phyloP scores from a whole-genome alignment of 2,888 invertebrate genomes.

The Drosophila quinaria region DNA sequence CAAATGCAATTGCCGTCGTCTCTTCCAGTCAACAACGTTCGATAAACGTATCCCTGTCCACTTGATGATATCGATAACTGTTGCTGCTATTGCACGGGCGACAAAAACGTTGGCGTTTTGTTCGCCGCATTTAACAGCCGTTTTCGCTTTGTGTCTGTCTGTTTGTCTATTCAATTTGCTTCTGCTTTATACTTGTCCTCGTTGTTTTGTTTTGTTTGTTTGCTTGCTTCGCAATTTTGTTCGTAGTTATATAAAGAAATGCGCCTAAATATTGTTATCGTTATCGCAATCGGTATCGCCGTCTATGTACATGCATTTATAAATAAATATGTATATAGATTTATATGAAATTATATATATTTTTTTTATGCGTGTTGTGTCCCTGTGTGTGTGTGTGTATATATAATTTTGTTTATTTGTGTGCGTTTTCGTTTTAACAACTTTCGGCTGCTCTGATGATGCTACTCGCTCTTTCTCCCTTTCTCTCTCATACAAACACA shows the following conservation, averaged over 20 bases:
- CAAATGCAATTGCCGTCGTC: slow-evolving; percentile 1
- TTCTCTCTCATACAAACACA: slow-evolving; percentile 26
- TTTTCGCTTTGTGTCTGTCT: slow-evolving; percentile 32
- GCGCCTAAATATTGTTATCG: slow-evolving; percentile 53
- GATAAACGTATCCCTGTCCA: slow-evolving; percentile 45
- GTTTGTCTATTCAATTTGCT: slow-evolving; percentile 10
- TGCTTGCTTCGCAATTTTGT: slow-evolving; percentile 39
- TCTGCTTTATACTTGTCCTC: slow-evolving; percentile 16
- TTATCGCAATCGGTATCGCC: slow-evolving; percentile 37
- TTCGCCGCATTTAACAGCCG: slow-evolving; percentile 75
- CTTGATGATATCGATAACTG: slow-evolving; percentile 53
- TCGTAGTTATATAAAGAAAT: slow-evolving; percentile 55
- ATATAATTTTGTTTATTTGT: slow-evolving; percentile 19
- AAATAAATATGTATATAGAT: slow-evolving; percentile 5
- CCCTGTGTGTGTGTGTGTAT: slow-evolving; percentile 10
- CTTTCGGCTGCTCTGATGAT: slow-evolving; percentile 51
- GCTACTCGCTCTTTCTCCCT: slow-evolving; percentile 32
- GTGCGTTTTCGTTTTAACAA: slow-evolving; percentile 60
- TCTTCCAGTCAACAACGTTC: slow-evolving; percentile 50
- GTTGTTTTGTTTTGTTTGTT: slow-evolving; percentile 45
- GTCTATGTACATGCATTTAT: slow-evolving; percentile 18
- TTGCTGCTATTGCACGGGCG: slow-evolving; percentile 46
- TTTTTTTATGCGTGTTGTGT: slow-evolving; percentile 14
- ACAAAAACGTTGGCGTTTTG: slow-evolving; percentile 57
- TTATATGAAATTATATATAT: slow-evolving; percentile 14